Conservation (phyloP, 2,888 invertebrate species). For the Drosophila meridiana region DNA sequence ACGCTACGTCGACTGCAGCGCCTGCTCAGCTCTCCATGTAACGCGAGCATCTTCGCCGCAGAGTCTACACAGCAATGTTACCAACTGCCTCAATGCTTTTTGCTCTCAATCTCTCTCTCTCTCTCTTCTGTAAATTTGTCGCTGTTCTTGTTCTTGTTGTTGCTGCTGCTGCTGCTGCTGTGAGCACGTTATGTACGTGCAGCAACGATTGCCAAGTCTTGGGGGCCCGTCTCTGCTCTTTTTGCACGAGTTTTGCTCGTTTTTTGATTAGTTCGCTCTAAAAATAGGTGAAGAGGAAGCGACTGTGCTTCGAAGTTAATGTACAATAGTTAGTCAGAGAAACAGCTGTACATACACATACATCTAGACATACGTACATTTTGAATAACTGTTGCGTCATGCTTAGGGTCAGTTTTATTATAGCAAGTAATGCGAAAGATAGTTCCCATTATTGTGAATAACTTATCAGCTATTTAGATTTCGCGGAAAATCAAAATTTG, state of each 20-base stretch:
- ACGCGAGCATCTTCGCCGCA: conserved; percentile 5
- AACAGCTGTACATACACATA: conserved; percentile 11
- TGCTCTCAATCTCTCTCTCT: background rate
- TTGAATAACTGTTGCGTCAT: conserved; percentile 18
- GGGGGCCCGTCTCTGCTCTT: conserved; percentile 67
- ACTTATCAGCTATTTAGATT: background rate
- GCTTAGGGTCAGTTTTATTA: conserved; percentile 7
- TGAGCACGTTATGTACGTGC: conserved; percentile 37
- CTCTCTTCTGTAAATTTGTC: background rate
- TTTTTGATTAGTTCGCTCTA: conserved; percentile 42
- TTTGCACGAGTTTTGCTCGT: conserved; percentile 17
- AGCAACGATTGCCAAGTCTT: conserved; percentile 37
- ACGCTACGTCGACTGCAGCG: conserved; percentile 18
- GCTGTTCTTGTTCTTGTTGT: background rate
- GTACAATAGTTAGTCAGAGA: background rate
- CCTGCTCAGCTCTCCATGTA: conserved; percentile 22
- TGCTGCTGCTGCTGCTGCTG: conserved; percentile 19
- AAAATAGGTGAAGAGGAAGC: conserved; percentile 26
- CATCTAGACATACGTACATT: too few species aligned
- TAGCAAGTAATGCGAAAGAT: background rate
- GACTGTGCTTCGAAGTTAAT: conserved; percentile 16
- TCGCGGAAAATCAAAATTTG: background rate
- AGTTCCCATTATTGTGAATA: background rate
- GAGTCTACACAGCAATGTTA: conserved; percentile 35
- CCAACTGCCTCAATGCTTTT: conserved; percentile 27